Conservation (phyloP, 1,140 invertebrate genomes). For the Eubasilissa regina region DNA sequence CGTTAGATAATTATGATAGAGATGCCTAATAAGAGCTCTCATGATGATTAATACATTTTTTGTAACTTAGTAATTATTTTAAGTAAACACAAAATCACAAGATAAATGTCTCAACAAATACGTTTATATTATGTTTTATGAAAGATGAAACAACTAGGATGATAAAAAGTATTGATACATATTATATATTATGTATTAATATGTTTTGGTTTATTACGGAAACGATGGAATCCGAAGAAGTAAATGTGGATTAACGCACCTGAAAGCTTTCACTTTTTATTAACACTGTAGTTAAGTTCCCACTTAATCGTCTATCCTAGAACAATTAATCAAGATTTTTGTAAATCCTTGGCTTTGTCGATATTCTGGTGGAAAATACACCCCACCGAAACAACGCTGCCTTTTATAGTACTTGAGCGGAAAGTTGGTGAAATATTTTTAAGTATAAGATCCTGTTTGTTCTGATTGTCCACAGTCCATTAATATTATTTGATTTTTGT, state of each 20-base stretch:
- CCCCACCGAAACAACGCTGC: background rate
- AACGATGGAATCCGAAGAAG: background rate
- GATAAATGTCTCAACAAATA: no score
- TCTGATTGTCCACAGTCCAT: no score
- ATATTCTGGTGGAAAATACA: background rate
- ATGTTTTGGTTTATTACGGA: no score
- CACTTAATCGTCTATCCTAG: conserved; percentile 37
- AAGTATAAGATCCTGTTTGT: no score
- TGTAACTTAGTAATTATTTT: no score
- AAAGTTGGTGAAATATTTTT: background rate
- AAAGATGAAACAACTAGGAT: background rate
- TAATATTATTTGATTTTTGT: no score
- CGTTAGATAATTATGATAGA: no score
- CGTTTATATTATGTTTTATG: background rate
- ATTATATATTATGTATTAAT: no score
- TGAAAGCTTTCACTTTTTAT: conserved; percentile 19
- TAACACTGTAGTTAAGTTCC: conserved; percentile 11
- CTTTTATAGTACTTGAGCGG: background rate
- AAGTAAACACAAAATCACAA: no score
- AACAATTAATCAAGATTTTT: conserved; percentile 36
- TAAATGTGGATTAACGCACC: background rate
- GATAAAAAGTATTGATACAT: background rate
- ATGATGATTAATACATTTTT: no score
- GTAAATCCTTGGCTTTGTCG: conserved; percentile 22
- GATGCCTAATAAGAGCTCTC: no score